Evolutionary conservation across 2,113 vertebrate species (phyloP), one percentile per base, ranked within the genome.

Genomic region (Lamprotornis superbus): DNA sequence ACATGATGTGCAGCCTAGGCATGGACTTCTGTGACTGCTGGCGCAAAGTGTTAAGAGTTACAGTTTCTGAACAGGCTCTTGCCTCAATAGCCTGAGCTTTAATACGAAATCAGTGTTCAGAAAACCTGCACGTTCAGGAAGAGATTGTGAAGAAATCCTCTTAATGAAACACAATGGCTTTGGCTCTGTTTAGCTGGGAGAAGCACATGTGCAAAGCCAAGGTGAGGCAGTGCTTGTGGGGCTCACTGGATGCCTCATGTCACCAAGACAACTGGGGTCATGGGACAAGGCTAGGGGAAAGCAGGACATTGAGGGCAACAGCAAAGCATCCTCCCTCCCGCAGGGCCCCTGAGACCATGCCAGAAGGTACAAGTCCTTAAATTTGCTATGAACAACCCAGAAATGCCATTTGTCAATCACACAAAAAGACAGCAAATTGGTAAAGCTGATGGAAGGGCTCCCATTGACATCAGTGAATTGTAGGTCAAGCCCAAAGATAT

Each of bases 351-450:
- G 27, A 57, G 63, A 40, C 11, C 5, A 2, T 33, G 22, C 17
- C 30, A 87, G 47, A 42, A 87, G 23, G 30, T 7, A 35, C 11
- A 33, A 81, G 46, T 28, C 53, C 74, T 87, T 56, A 87, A 82
- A 76, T 11, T 30, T 0, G 0, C 20, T 3, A 0, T 39, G 49
- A 78, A 44, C 22, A 37, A 89, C 25, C 3, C 42, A 46, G 18
- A 81, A 79, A 90, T 31, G 40, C 23, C 25, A 35, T 69, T 73
- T 12, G 2, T 53, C 56, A 92, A 15, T 35, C 8, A 5, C 40
- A 68, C 8, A 40, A 65, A 93, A 96, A 53, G 44, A 28, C 85
- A 90, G 49, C 15, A 78, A 60, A 78, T 39, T 30, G 11, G 40
- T 84, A 69, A 92, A 89, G 25, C 16, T 0, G 0, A 61, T 17